Evolutionary conservation across 2,888 invertebrate genomes (phyloP).

Genomic region (Acrocera orbiculus): DNA sequence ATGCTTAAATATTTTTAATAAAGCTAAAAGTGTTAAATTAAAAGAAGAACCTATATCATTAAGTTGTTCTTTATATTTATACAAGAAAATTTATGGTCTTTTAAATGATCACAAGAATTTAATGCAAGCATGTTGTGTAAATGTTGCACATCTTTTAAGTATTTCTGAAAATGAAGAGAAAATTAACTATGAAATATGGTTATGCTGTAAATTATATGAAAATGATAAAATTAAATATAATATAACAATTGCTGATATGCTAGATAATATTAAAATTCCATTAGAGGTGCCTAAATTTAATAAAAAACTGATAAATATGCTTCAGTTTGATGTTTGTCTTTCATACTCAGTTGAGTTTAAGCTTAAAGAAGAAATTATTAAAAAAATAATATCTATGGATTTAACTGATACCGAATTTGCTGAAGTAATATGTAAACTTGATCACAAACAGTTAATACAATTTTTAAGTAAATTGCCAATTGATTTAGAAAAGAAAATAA

Average conservation of each 20-base stretch:
- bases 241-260: constrained; percentile 8
- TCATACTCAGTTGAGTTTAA: not conserved
- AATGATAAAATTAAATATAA: not conserved
- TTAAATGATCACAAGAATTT: not conserved
- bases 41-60: not conserved
- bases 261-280: constrained; percentile 1
- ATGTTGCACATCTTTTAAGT: constrained; percentile 3
- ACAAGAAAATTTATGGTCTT: constrained; percentile 4
- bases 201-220: constrained; percentile 3
- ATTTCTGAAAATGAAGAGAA: not conserved
- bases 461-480: too few relatives aligned
- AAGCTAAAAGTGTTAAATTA: not conserved
- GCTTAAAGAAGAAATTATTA: not conserved
- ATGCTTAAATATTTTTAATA: constrained; percentile 1
- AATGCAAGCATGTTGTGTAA: constrained; percentile 5
- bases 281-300: constrained; percentile 4
- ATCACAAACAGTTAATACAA: too few relatives aligned
- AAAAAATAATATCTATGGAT: not conserved
- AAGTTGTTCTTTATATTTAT: constrained; percentile 1
- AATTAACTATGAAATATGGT: constrained; percentile 3
- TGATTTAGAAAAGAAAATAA: too few relatives aligned
- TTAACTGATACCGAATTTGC: constrained; percentile 6
- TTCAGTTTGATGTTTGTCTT: constrained; percentile 5
- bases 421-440: constrained; percentile 4
- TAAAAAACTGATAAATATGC: constrained; percentile 1